Evolutionary conservation across 1,140 invertebrate species (phyloP).

Genomic region (Archegozetes longisetosus): DNA sequence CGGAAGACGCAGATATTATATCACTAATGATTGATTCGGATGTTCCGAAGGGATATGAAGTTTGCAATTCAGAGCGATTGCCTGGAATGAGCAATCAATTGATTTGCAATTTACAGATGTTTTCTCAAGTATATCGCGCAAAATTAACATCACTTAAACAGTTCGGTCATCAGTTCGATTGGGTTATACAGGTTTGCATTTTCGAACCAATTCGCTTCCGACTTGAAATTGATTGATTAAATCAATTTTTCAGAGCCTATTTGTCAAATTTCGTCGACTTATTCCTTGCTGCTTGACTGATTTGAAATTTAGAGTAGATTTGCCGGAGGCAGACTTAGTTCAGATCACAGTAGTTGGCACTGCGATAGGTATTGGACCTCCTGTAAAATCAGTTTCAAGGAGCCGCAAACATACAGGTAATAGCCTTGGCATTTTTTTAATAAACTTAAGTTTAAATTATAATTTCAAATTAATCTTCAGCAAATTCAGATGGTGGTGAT

Average conservation of each 20-base stretch:
- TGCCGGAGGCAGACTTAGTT: conserved; percentile 75
- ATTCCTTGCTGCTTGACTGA: conserved; percentile 63
- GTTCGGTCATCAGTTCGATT: conserved; percentile 44
- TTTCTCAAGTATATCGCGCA: conserved; percentile 61
- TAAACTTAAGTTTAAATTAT: background rate
- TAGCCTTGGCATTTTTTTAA: background rate
- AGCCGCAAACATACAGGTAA: background rate
- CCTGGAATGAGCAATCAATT: conserved; percentile 45
- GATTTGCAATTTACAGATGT: conserved; percentile 66
- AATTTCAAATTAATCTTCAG: conserved; percentile 4
- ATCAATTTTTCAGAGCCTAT: conserved; percentile 46
- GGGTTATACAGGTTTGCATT: conserved; percentile 39
- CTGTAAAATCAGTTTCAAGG: background rate
- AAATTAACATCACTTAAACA: conserved; percentile 39
- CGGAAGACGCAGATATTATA: conserved; percentile 64
- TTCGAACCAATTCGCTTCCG: background rate
- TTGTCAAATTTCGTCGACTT: conserved; percentile 65
- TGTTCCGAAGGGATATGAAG: conserved; percentile 56
- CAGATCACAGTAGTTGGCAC: conserved; percentile 47
- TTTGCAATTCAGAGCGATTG: conserved; percentile 59
- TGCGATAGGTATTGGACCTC: conserved; percentile 10
- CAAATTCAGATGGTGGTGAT: conserved; percentile 32
- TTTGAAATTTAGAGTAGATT: conserved; percentile 55
- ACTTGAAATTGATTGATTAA: background rate
- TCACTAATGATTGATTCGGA: conserved; percentile 55